Evolutionary conservation across 2,113 vertebrate genomes (phyloP), one percentile per base, ranked within the genome.

Genomic region (Apeltes quadracus): DNA sequence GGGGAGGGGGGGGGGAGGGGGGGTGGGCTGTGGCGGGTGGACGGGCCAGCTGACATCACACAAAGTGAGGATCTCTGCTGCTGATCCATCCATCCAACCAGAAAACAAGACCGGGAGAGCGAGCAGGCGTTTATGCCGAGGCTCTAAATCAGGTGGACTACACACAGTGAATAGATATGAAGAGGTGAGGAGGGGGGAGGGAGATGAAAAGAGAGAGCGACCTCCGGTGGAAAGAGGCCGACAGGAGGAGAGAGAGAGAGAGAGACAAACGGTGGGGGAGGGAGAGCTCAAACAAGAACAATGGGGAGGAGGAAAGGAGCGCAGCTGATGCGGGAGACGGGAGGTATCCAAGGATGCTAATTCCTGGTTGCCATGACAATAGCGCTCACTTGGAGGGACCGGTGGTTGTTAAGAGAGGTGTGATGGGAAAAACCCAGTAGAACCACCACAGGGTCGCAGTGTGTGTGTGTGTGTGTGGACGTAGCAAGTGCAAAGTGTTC

Each of bases 351-450:
- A 68, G 66, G 84, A 85, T 81, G 84, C 76, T 84, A 83, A 82
- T 83, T 90, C 67, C 25, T 72, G 80, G 90, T 92, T 91, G 78
- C 89, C 79, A 92, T 89, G 89, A 70, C 89, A 71, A 88, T 78
- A 66, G 61, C 58, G 61, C 59, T 66, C 62, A 48, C 56, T 36
- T 11, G 27, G n/a, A 61, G 39, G 22, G 72, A 78, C 22, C 51
- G 56, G 20, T 13, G 64, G n/a, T n/a, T n/a, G n/a, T n/a, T n/a
- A n/a, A n/a, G n/a, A n/a, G n/a, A n/a, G n/a, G 16, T 50, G 61
- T 29, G 20, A 61, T 44, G 39, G 41, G 15, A 58, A 38, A 51
- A 81, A 57, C 51, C 4, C 20, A 54, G 46, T 59, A 67, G 77
- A 58, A 67, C 74, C 61, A 79, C 41, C 16, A 11, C 38, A 53